Percentiles rank a stretch among this genome's conserved stretches.
Conservation (phyloP, 2,888 invertebrate genomes). For the Metopia argyrocephala region DNA sequence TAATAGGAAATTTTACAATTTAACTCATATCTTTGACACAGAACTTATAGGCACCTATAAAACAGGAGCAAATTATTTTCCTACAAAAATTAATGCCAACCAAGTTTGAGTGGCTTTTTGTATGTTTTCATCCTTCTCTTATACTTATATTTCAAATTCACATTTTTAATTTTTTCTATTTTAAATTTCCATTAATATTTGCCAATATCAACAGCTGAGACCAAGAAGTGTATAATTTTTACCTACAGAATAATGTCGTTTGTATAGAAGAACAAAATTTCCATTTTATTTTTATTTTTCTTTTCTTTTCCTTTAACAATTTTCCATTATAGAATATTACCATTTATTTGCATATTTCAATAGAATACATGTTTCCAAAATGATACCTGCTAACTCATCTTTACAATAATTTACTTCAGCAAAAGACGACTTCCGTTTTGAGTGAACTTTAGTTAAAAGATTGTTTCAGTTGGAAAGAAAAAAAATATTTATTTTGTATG, state of each 20-base stretch:
- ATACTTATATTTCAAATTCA: background rate
- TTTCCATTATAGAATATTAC: background rate
- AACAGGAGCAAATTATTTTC: too few species aligned
- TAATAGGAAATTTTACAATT: too few species aligned
- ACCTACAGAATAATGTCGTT: slow-evolving; percentile 36
- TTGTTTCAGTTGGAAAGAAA: background rate
- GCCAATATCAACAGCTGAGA: slow-evolving; percentile 56
- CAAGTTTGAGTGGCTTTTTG: too few species aligned
- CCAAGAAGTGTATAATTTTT: slow-evolving; percentile 32
- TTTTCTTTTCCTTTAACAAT: background rate
- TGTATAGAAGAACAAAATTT: background rate
- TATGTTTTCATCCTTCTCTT: too few species aligned
- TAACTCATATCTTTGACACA: too few species aligned
- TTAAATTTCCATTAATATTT: slow-evolving; percentile 41
- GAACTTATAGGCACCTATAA: too few species aligned
- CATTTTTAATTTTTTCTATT: slow-evolving; percentile 3
- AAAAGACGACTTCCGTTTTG: background rate
- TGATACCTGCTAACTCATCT: background rate
- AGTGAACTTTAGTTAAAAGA: background rate
- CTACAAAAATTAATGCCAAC: too few species aligned
- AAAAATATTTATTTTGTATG: background rate
- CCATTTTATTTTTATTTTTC: background rate
- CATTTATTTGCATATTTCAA: slow-evolving; percentile 33
- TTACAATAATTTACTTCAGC: background rate
- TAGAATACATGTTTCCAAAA: background rate